Evolutionary conservation across 2,113 vertebrate species (phyloP), one percentile per base, ranked within the genome.

Genomic region (Glaucomys volans): DNA sequence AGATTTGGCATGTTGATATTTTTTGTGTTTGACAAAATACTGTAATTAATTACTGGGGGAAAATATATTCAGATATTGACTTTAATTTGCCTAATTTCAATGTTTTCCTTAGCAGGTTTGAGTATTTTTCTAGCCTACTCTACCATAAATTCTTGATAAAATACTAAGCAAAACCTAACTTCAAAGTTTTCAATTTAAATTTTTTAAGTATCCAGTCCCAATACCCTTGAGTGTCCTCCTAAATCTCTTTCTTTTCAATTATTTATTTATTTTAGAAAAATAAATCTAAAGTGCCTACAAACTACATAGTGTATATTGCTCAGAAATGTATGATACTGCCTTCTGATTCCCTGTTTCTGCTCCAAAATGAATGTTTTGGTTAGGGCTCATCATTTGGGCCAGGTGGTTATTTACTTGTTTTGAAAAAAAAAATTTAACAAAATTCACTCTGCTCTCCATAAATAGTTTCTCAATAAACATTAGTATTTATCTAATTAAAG

Each of bases 1-100:
- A 0, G 0, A 90, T 66, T 71, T 87, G 59, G 76, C 94, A 92
- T 59, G n/a, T 52, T 97, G 71, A 1, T 5, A 5, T 62, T 97
- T 97, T 87, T 97, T 62, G 59, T 97, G 4, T 89, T 90, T 97
- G 66, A 54, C 35, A 82, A 93, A 95, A 82, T 92, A 83, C 72
- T 93, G 50, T 67, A 81, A 2, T 2, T 84, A 94, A 91, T 93
- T 54, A 93, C 10, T 42, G 92, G 24, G n/a, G 85, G 89, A 96
- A 94, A 92, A 14, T 40, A 17, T 87, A 95, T 57, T 11, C 59
- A 96, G 62, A 57, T 42, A 95, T 0, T 54, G 52, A 76, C 66
- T 91, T 86, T 83, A 42, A 91, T 96, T 91, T 72, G 17, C 37
- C 54, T 82, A 72, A 62, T 86, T 87, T 88, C 79, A 76, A 37